Conservation (phyloP, 2,888 invertebrate species). For the Cerceris rybyensis region DNA sequence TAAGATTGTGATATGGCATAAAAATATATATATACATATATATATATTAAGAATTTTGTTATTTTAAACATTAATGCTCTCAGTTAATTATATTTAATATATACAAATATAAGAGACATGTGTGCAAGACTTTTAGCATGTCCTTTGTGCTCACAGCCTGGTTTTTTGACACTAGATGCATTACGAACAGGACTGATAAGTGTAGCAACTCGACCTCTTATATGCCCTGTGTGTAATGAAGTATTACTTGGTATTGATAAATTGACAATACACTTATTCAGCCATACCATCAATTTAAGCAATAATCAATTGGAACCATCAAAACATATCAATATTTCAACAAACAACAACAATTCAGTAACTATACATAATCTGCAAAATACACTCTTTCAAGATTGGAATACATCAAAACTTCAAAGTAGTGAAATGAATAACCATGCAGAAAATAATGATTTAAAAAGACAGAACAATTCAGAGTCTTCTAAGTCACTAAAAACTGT, state of each 20-base stretch:
- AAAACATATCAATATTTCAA: slow-evolving; percentile 55
- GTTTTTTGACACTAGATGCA: slow-evolving; percentile 88
- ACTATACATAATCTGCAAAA: slow-evolving; percentile 55
- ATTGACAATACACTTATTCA: slow-evolving; percentile 91
- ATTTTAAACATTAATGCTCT: slow-evolving; percentile 2
- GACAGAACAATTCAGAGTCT: slow-evolving; percentile 23
- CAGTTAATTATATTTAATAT: slow-evolving; percentile 7
- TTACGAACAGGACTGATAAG: slow-evolving; percentile 88
- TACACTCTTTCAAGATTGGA: slow-evolving; percentile 68
- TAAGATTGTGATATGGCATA: not conserved
- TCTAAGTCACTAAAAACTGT: slow-evolving; percentile 19
- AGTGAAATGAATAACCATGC: slow-evolving; percentile 22
- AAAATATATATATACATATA: slow-evolving; percentile 4
- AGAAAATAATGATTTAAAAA: slow-evolving; percentile 20
- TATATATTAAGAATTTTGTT: slow-evolving; percentile 13
- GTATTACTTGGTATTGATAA: slow-evolving; percentile 90
- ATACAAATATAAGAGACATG: slow-evolving; percentile 65
- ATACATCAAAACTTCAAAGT: slow-evolving; percentile 47
- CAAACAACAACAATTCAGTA: slow-evolving; percentile 40
- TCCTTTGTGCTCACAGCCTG: slow-evolving; percentile 89
- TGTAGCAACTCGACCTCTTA: slow-evolving; percentile 88
- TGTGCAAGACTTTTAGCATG: slow-evolving; percentile 85
- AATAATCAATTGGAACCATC: slow-evolving; percentile 44
- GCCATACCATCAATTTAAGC: slow-evolving; percentile 84
- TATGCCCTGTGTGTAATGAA: slow-evolving; percentile 91